Conservation (phyloP, 2,797 vertebrate species). For the Diplodus puntazzo region DNA sequence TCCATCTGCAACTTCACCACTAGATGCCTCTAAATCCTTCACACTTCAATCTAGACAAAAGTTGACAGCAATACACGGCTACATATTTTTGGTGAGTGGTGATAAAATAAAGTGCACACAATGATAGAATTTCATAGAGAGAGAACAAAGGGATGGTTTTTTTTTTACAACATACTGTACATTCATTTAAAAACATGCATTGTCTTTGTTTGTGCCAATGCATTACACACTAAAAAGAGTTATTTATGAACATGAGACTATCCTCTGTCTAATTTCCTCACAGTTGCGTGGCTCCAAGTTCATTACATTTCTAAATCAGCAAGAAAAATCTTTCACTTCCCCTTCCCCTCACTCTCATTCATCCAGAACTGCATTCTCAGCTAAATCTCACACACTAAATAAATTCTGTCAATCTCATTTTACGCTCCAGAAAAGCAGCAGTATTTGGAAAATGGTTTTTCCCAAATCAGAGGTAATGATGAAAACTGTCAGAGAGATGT, state of each 20-base stretch:
- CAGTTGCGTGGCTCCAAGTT: not conserved
- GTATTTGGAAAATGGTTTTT: constrained; percentile 15
- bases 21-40: too few relatives aligned
- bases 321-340: constrained; percentile 35
- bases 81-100: not conserved
- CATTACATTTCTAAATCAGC: constrained; percentile 29
- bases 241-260: not conserved
- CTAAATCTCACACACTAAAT: constrained; percentile 29
- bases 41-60: not conserved
- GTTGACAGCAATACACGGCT: not conserved
- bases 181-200: not conserved
- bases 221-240: not conserved
- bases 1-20: not conserved
- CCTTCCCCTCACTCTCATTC: constrained; percentile 11
- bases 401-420: constrained; percentile 41
- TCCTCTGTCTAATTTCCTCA: constrained; percentile 15
- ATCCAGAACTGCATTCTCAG: constrained; percentile 38
- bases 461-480: constrained; percentile 26
- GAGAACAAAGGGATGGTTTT: not conserved
- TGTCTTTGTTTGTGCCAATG: not conserved
- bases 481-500: constrained; percentile 29
- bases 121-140: not conserved
- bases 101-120: not conserved
- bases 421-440: constrained; percentile 36
- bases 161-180: not conserved